Percentiles rank a stretch among this genome's conserved stretches.
Conservation (phyloP, 1,140 invertebrate species). For the Antheraea pernyi region DNA sequence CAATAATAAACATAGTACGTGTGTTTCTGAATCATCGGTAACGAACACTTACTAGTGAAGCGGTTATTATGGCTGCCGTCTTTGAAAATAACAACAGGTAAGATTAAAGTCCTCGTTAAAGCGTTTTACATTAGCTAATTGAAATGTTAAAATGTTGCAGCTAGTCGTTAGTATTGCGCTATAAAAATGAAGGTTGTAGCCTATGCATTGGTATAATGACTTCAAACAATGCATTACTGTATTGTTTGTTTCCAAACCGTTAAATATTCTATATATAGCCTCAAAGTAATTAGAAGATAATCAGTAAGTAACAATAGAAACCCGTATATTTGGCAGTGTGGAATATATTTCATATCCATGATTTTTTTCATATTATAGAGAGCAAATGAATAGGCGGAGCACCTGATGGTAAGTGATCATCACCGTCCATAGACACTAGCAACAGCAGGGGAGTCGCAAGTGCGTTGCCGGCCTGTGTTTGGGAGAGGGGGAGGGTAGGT, state of each 20-base stretch:
- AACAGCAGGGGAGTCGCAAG: no score
- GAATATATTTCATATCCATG: no score
- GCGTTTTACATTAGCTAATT: constrained; percentile 8
- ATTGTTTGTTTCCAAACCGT: not conserved
- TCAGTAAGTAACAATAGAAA: no score
- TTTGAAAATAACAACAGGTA: constrained; percentile 6
- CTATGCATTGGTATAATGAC: not conserved
- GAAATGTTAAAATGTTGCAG: constrained; percentile 7
- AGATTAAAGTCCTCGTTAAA: constrained; percentile 14
- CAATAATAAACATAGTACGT: not conserved
- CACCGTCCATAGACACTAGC: no score
- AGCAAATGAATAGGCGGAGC: no score
- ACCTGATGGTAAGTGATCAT: no score
- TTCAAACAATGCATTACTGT: not conserved
- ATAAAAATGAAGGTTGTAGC: not conserved
- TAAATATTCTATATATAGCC: no score
- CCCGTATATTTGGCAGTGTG: no score
- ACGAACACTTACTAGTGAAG: not conserved
- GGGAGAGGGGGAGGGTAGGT: no score
- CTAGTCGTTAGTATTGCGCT: not conserved
- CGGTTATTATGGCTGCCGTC: constrained; percentile 1
- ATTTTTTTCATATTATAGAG: no score
- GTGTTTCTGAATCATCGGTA: not conserved
- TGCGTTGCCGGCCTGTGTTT: no score
- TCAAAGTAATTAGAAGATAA: no score